phyloP scores from a whole-genome alignment of 1,140 invertebrate species.

The Brachionus manjavacas region DNA sequence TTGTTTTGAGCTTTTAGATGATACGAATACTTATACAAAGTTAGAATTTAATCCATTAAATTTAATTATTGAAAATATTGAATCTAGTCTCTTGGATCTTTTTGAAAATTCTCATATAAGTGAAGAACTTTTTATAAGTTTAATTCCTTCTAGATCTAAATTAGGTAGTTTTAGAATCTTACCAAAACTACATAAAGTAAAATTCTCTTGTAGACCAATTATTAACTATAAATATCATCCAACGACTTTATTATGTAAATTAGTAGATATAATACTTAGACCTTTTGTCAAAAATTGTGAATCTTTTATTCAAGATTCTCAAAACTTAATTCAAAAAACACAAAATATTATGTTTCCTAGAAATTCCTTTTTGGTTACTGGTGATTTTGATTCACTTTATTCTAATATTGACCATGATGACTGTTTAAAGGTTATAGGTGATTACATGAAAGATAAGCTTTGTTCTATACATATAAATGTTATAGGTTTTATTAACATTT shows the following conservation, averaged over 20 bases:
- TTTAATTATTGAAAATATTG: neutral
- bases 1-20: neutral
- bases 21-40: neutral
- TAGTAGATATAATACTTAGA: neutral
- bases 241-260: neutral
- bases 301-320: slow-evolving; percentile 3
- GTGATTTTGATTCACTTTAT: slow-evolving; percentile 10
- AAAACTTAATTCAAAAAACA: slow-evolving; percentile 18
- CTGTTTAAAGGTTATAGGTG: neutral
- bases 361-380: neutral
- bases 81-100: neutral
- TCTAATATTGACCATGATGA: neutral
- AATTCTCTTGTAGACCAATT: slow-evolving; percentile 3
- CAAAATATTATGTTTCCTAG: neutral
- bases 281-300: neutral
- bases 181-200: slow-evolving; percentile 5
- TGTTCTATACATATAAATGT: neutral
- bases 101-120: neutral
- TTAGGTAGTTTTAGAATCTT: slow-evolving; percentile 15
- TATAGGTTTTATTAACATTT: neutral
- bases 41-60: neutral
- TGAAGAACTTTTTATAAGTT: neutral
- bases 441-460: neutral
- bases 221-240: slow-evolving; percentile 7
- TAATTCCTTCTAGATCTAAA: neutral